Conservation (phyloP, 1,140 invertebrate species). For the Adoxophyes honmai region DNA sequence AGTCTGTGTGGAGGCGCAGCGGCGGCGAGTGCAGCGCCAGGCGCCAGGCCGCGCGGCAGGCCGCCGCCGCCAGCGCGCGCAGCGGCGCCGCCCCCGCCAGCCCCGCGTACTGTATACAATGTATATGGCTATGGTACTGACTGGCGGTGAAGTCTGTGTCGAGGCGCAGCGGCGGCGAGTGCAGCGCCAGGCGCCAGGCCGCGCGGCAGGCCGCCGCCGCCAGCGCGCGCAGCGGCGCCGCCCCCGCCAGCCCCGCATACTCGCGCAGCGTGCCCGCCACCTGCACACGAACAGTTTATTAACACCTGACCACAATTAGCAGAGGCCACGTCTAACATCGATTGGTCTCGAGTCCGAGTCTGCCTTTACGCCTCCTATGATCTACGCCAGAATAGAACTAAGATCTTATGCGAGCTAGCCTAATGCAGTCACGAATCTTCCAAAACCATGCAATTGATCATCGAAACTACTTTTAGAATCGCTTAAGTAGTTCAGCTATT, state of each 20-base stretch:
- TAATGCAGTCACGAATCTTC: too few relatives aligned
- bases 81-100: slow-evolving; percentile 75
- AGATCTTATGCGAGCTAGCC: too few relatives aligned
- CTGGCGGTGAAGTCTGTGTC: slow-evolving; percentile 81
- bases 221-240: slow-evolving; percentile 76
- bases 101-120: slow-evolving; percentile 81
- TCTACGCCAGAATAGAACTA: too few relatives aligned
- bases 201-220: slow-evolving; percentile 78
- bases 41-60: slow-evolving; percentile 78
- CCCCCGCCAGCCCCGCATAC: slow-evolving; percentile 79
- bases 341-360: too few relatives aligned
- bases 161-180: slow-evolving; percentile 78
- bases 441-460: too few relatives aligned
- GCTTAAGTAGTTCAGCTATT: too few relatives aligned
- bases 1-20: slow-evolving; percentile 80
- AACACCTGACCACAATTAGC: too few relatives aligned
- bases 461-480: too few relatives aligned
- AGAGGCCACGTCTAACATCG: too few relatives aligned
- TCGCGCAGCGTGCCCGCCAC: slow-evolving; percentile 79
- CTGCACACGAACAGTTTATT: too few relatives aligned
- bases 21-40: slow-evolving; percentile 79
- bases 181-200: slow-evolving; percentile 79
- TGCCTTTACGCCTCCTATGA: too few relatives aligned
- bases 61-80: slow-evolving; percentile 77
- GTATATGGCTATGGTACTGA: slow-evolving; percentile 27